Evolutionary conservation across 23 tunicate species (phyloP).

Genomic region (Oikopleura dioica): DNA sequence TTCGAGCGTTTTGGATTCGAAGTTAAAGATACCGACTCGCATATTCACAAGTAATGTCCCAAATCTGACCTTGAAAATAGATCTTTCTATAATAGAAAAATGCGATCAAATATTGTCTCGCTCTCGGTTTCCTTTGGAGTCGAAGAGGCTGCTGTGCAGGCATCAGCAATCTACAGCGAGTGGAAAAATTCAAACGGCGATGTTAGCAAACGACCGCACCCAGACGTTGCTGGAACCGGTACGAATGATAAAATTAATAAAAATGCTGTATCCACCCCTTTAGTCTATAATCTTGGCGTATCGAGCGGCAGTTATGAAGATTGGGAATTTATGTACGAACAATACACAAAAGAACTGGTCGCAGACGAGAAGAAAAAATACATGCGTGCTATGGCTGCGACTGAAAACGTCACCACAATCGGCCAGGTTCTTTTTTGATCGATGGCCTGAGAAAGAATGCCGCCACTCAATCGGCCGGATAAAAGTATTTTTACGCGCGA

Average conservation of each 20-base stretch:
- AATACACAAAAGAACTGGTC: background rate
- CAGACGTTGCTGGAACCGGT: constrained; percentile 4
- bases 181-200: background rate
- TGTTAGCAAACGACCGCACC: background rate
- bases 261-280: no score
- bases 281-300: background rate
- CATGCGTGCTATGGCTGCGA: constrained; percentile 10
- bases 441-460: no score
- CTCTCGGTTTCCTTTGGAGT: background rate
- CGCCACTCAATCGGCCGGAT: no score
- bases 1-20: background rate
- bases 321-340: background rate
- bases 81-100: background rate
- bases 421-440: no score
- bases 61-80: background rate
- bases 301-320: background rate
- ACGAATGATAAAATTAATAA: no score
- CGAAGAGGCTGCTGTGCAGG: background rate
- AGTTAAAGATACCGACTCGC: background rate
- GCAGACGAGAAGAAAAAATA: background rate
- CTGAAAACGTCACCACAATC: background rate
- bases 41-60: constrained; percentile 1
- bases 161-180: background rate
- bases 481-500: no score
- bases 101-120: background rate